These are phyloP conservation scores for Oryzias dopingdopingensis DNA, from an alignment of 2,797 vertebrate species.

Conservation along the genomic window DNA sequence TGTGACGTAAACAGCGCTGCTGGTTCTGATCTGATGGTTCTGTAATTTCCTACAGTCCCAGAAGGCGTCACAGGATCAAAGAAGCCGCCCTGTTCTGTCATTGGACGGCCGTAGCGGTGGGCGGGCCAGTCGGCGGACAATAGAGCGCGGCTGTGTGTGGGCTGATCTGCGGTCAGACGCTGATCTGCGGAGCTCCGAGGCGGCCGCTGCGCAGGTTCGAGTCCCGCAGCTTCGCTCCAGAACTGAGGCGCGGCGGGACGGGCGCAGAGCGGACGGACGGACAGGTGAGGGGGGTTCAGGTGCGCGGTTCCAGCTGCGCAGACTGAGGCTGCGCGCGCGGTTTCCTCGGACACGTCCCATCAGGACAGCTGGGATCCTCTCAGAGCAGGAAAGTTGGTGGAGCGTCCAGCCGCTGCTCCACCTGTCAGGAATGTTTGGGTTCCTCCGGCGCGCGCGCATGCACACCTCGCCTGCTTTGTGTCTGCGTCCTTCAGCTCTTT, in stretches of 20 bases:
- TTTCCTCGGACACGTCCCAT: not conserved
- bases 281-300: not conserved
- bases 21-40: too few species aligned
- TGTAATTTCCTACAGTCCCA: not conserved
- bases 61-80: constrained; percentile 25
- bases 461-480: constrained; percentile 38
- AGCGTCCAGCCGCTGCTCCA: too few species aligned
- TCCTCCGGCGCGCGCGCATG: not conserved
- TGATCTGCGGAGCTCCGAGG: constrained; percentile 8
- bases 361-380: too few species aligned
- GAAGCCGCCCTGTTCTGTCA: constrained; percentile 47
- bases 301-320: too few species aligned
- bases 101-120: constrained; percentile 55
- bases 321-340: not conserved
- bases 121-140: constrained; percentile 62
- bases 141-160: constrained; percentile 39
- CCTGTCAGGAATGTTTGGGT: too few species aligned
- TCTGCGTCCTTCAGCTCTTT: constrained; percentile 42
- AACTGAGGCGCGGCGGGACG: not conserved
- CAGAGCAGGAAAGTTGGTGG: too few species aligned
- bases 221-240: not conserved
- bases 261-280: not conserved
- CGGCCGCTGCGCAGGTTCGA: constrained; percentile 1
- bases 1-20: too few species aligned
- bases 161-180: not conserved